Evolutionary conservation across 2,797 vertebrate species (phyloP), one percentile per base, ranked within the genome.

Genomic region (Malacoctenus gilli): DNA sequence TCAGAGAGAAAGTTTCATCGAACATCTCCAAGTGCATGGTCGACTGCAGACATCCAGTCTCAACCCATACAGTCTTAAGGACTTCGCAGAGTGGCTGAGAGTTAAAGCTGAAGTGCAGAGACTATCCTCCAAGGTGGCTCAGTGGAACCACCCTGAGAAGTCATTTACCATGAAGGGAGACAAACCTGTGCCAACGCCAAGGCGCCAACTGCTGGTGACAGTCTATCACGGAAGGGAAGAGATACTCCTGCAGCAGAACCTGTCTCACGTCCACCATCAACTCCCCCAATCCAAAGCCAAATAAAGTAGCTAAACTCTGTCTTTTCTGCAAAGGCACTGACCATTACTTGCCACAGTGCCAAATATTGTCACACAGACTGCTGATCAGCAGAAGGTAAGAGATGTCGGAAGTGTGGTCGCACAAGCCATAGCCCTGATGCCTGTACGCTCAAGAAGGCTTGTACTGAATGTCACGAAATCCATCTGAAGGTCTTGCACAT

Each of bases 251-350:
- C n/a, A n/a, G 2, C 22, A 7, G 14, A 10, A 31, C 0, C 22
- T 10, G 14, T 13, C 6, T 4, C 16, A 12, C 23, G 12, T n/a
- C 32, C 5, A 13, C 23, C 23, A 4, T 25, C 4, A 35, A 4
- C 10, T 1, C 0, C 19, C 9, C 5, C 31, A 4, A 1, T 3
- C 8, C 2, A 19, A 2, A 1, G 11, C 12, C 5, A 35, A 49
- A 2, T n/a, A 16, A 12, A 30, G 23, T 16, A 56, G 4, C 19
- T 39, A 46, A 3, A 21, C 6, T 57, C 3, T 37, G 41, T 37
- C 32, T 57, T 8, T 57, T 57, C 32, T 57, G 41, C 6, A 57
- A 46, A 23, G 46, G 12, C 8, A n/a, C 22, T n/a, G 32, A 46
- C 11, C 55, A 44, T 15, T 36, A 56, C 2, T 3, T 55, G 2